Base-by-base conservation (phyloP, 2,888 invertebrate genomes). In the Tryphoninae sp. region DNA sequence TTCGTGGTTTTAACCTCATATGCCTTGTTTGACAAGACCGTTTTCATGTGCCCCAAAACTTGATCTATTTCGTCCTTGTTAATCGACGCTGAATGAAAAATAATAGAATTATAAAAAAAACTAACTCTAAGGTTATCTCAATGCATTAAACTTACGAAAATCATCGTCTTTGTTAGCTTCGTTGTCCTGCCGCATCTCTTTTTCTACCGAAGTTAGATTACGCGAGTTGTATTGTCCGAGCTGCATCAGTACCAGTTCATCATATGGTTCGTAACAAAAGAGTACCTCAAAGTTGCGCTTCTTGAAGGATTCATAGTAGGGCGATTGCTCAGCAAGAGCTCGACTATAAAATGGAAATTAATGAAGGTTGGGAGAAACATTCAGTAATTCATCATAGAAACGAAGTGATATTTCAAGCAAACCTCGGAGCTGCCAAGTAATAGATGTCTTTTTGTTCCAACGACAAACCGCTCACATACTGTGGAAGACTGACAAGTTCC, bases 181-280 rank as follows among this genome's bases (percentile, higher is more conserved):
- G 64, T 94, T 94, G 87, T 96, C 95, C 84, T 95, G 95, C 71
- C 96, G 94, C 95, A 98, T 96, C 92, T 98, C 98, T 89, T 97
- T 98, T 92, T 99, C 99, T 0, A 98, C 97, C 0, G 98, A 98
- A 2, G 96, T 95, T 6, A 99, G 93, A 80, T 94, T 93, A 86
- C 95, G 94, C 64, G 95, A 95, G 84, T 95, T 95, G 91, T 96
- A 99, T 89, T 96, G 95, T 82, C 95, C 95, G 76, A 99, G 92
- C 88, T 98, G 98, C 94, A 98, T 95, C 22, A 99, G 93, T 2
- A 98, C 98, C 72, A 99, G 93, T 92, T 99, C 99, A 91, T 99
- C 99, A 87, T 98, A 98, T n/a, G 97, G 96, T 90, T 99, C 99
- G 88, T 97, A 98, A 89, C 98, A 97, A 93, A 98, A 99, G 13